Conservation (phyloP, 2,113 vertebrate genomes). For the Eclectus roratus region DNA sequence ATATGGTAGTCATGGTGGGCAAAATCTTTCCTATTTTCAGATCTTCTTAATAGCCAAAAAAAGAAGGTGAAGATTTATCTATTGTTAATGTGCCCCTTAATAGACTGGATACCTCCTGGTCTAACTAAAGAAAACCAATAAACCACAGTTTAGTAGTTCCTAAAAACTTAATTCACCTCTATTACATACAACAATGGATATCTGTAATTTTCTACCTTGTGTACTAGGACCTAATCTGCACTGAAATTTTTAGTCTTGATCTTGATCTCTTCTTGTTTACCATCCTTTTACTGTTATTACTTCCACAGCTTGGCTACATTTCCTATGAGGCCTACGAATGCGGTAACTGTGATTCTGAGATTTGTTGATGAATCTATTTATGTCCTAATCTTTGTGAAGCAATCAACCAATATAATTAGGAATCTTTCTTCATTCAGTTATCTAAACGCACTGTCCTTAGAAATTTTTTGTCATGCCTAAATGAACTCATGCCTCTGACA, state of each 20-base stretch:
- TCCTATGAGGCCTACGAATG: neutral
- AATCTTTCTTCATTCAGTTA: neutral
- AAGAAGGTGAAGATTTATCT: neutral
- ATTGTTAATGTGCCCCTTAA: neutral
- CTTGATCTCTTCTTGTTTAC: neutral
- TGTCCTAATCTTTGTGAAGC: neutral
- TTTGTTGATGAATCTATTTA: neutral
- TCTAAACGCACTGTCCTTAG: neutral
- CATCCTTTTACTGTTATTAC: neutral
- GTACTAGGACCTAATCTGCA: neutral
- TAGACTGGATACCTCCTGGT: neutral
- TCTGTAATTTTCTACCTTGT: neutral
- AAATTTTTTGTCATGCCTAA: neutral
- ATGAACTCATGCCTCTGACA: neutral
- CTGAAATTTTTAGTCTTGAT: neutral
- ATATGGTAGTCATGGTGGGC: neutral
- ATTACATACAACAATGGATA: neutral
- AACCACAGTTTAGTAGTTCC: neutral
- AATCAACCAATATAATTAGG: neutral
- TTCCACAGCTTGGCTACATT: neutral
- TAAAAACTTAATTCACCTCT: neutral
- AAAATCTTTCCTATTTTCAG: neutral
- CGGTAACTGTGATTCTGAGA: neutral
- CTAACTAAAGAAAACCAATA: neutral
- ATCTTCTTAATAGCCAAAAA: neutral